phyloP scores from a whole-genome alignment of 2,888 invertebrate species.

The Cantharis rufa region DNA sequence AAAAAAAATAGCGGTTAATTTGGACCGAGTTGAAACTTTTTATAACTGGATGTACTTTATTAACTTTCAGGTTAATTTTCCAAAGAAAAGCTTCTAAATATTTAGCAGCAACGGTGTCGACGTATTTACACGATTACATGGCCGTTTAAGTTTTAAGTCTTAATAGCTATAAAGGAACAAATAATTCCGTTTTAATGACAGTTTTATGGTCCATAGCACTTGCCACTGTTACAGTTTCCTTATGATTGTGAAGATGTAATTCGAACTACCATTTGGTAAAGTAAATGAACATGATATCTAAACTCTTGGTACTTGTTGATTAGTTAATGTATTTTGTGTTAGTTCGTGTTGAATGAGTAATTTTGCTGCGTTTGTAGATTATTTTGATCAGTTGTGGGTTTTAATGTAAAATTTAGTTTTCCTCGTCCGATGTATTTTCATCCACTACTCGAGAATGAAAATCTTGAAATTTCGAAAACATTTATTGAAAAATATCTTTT shows the following conservation, averaged over 20 bases:
- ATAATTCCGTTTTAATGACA: slow-evolving; percentile 30
- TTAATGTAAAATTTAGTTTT: neutral
- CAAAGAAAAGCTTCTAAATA: neutral
- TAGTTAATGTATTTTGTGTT: neutral
- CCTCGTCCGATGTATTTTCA: neutral
- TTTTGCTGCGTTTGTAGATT: neutral
- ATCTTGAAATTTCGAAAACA: neutral
- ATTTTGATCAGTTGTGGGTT: neutral
- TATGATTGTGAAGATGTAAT: slow-evolving; percentile 22
- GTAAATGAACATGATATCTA: neutral
- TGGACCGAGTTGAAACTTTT: neutral
- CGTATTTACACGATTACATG: slow-evolving; percentile 30
- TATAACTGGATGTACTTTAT: neutral
- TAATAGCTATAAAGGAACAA: slow-evolving; percentile 23
- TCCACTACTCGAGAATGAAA: neutral
- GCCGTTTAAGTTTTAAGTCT: slow-evolving; percentile 27
- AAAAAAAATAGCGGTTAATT: neutral
- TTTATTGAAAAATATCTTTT: too few species aligned
- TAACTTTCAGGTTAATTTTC: neutral
- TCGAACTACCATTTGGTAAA: neutral
- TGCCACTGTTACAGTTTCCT: slow-evolving; percentile 29
- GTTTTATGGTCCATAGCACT: slow-evolving; percentile 33
- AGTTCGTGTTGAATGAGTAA: neutral
- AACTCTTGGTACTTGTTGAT: neutral
- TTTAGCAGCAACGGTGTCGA: neutral